A percentile compares a stretch with the other conserved stretches of the same genome.
phyloP scores from a whole-genome alignment of 2,797 vertebrate species.

The Gymnocypris eckloni region DNA sequence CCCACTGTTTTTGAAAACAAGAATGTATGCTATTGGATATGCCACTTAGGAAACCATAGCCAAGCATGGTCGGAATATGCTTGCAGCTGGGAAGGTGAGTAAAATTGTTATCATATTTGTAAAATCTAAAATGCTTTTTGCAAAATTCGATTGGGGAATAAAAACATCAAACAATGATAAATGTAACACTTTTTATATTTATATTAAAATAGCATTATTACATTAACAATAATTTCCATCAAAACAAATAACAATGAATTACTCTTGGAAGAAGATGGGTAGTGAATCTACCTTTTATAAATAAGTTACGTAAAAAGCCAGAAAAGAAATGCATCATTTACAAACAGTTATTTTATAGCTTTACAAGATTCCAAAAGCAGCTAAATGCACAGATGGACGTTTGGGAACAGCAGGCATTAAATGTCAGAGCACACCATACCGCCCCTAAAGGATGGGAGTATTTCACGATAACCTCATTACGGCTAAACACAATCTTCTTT shows the following conservation, averaged over 20 bases:
- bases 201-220: constrained; percentile 83
- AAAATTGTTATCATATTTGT: background rate
- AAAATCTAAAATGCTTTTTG: background rate
- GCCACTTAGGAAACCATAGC: background rate
- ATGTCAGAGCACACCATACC: constrained; percentile 45
- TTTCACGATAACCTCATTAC: constrained; percentile 19
- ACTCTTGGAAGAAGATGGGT: constrained; percentile 72
- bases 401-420: constrained; percentile 30
- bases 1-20: no score
- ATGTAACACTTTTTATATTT: constrained; percentile 70
- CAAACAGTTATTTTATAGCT: constrained; percentile 55
- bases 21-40: no score
- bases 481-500: constrained; percentile 11
- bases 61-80: background rate
- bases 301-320: constrained; percentile 77
- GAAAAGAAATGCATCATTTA: constrained; percentile 59
- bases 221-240: constrained; percentile 78
- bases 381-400: constrained; percentile 35
- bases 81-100: background rate
- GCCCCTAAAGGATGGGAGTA: constrained; percentile 47
- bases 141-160: background rate
- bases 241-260: constrained; percentile 77
- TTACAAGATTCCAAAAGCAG: constrained; percentile 53
- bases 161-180: background rate
- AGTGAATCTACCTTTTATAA: constrained; percentile 70